phyloP scores from a whole-genome alignment of 1,140 invertebrate species.

The Drosophila guanche region DNA sequence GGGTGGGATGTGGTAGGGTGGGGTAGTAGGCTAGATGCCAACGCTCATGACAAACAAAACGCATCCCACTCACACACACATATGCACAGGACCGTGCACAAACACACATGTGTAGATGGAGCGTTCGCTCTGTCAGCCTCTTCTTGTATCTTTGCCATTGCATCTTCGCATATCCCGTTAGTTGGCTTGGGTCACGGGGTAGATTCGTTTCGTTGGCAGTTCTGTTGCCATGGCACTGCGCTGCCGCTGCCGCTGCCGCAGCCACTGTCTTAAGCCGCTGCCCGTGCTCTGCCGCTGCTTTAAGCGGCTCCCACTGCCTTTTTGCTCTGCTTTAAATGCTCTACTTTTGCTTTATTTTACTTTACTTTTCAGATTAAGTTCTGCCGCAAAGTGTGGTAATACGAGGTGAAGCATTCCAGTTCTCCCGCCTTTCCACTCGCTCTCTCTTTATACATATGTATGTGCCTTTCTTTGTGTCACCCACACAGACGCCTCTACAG shows the following conservation, averaged over 20 bases:
- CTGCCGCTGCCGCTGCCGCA: not conserved
- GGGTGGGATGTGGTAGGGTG: conserved; percentile 14
- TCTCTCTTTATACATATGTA: no score
- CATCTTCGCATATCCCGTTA: conserved; percentile 61
- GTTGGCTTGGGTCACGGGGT: conserved; percentile 46
- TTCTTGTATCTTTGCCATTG: conserved; percentile 61
- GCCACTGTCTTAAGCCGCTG: not conserved
- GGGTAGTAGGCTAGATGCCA: conserved; percentile 45
- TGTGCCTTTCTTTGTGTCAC: no score
- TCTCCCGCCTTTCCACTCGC: no score
- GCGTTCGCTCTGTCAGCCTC: conserved; percentile 38
- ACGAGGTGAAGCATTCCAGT: no score
- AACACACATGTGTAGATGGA: not conserved
- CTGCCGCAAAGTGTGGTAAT: no score
- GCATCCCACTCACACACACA: conserved; percentile 38
- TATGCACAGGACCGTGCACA: not conserved
- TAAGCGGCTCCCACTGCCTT: not conserved
- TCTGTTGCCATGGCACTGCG: not conserved
- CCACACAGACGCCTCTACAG: no score
- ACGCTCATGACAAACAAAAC: conserved; percentile 53
- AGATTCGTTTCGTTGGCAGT: conserved; percentile 20
- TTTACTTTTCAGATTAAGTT: not conserved
- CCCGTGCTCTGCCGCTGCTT: no score
- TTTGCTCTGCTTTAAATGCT: conserved; percentile 7
- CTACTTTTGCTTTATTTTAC: not conserved